Conservation (phyloP, 2,888 invertebrate genomes). For the Leptinotarsa rubiginosa region DNA sequence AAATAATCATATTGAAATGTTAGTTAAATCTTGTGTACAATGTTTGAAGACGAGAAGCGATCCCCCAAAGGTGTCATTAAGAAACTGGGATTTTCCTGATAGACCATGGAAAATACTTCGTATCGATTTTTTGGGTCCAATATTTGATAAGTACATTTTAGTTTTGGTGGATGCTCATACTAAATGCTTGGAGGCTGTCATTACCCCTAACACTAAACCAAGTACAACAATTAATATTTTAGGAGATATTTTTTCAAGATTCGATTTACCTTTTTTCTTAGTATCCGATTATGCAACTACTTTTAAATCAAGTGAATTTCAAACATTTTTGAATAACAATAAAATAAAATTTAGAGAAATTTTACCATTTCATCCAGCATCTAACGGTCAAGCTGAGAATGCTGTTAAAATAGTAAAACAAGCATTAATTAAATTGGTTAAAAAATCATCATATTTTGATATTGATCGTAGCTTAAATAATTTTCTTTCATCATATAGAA, state of each 20-base stretch:
- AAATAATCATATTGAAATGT: conserved; percentile 1
- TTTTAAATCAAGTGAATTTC: conserved; percentile 25
- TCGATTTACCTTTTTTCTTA: conserved; percentile 15
- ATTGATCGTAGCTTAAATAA: neutral
- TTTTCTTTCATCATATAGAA: neutral
- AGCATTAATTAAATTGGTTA: neutral
- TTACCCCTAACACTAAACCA: neutral
- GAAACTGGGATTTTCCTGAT: neutral
- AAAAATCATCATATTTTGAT: neutral
- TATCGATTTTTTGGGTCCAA: neutral
- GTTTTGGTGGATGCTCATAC: conserved; percentile 13
- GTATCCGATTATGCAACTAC: conserved; percentile 24
- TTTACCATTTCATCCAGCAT: conserved; percentile 21
- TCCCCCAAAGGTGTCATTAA: neutral
- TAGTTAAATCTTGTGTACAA: neutral
- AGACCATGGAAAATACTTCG: neutral
- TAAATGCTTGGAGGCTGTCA: conserved; percentile 24
- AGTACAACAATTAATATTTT: conserved; percentile 18
- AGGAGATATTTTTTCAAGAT: conserved; percentile 29
- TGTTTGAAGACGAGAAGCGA: neutral
- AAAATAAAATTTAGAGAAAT: conserved; percentile 20
- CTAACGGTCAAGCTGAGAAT: conserved; percentile 27
- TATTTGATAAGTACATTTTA: neutral
- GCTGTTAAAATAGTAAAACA: conserved; percentile 19
- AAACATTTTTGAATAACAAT: conserved; percentile 24